Base-by-base conservation (phyloP, 2,113 vertebrate species). In the Scopus umbretta region DNA sequence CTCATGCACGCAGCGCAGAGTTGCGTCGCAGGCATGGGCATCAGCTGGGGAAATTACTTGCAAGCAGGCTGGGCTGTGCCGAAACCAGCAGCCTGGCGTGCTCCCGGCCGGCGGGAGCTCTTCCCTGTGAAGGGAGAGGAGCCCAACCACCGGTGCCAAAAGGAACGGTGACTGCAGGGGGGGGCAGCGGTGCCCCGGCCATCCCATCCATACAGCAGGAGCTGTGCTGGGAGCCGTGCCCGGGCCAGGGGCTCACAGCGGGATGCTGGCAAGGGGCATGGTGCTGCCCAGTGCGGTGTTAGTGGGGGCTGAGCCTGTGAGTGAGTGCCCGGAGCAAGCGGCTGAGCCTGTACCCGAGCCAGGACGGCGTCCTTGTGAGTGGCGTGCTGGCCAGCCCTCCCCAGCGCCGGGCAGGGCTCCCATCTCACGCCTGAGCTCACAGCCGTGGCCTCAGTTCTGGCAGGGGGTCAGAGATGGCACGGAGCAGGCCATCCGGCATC, bases 181-280 rank as follows among this genome's bases (percentile, higher is more conserved):
- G 32, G 36, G 55, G 79, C 43, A 30, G 62, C 11, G 14, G 38
- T 23, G 7, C 40, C 21, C 47, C 9, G 2, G 0, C 7, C n/a
- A 1, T 19, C 30, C 65, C 8, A 2, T 2, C 30, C 6, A 0
- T 2, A 2, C 38, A 4, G 63, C 70, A 25, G 0, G 4, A 26
- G 38, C 66, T 3, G 5, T 2, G 2, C 26, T 12, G 29, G 40
- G 43, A 19, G 67, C 38, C 1, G 0, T 40, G 76, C 26, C 11
- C 13, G 1, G 74, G 30, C 32, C 26, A 6, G 13, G 66, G 43
- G 36, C 45, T 67, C 23, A 2, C 25, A 13, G 62, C 43, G 5
- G 58, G 16, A 3, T 13, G 50, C 55, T n/a, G 84, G 45, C 5
- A 2, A 34, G 22, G 49, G 84, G 18, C 21, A 13, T 1, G 10